Evolutionary conservation across 1,140 invertebrate species (phyloP), one percentile per base, ranked within the genome.

Genomic region (Microplitis demolitor): DNA sequence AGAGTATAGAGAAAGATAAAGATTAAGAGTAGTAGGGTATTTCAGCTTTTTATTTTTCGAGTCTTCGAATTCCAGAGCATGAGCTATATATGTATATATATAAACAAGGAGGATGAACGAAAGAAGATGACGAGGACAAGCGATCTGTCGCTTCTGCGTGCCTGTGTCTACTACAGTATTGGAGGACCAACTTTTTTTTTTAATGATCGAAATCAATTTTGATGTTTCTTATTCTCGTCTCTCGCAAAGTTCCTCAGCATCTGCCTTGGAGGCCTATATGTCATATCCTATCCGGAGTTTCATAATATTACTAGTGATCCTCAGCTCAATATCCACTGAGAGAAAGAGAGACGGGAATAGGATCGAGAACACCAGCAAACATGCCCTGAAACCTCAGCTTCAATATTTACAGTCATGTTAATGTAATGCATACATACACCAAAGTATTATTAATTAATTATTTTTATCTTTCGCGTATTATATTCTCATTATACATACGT

Each of bases 51-150:
- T 11, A 4, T 31, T 14, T 63, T 51, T 14, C 37, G 24, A 66
- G 37, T 61, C 58, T 70, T 70, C 3, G 16, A 61, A 70, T 70
- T 70, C 68, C 68, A 70, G 58, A 61, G 63, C 16, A 60, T 14
- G 13, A 31, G 33, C 45, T 54, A n/a, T 34, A 14, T 45, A 6
- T 45, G 6, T 45, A 45, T 45, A 45, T 11, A 6, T 45, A 45
- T 45, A 45, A 6, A 6, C 11, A 11, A 8, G 11, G 6, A 66
- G 16, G 9, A 64, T 33, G 31, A 56, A 64, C 61, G 31, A 54
- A 50, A 73, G 66, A 69, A 33, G 60, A 69, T 69, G 71, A 63
- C n/a, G 72, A 73, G 61, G 61, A 69, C 72, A 69, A 54, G 72
- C 50, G 61, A 64, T 69, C 60, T 56, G 72, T 69, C 72, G 72